Evolutionary conservation across 1,140 invertebrate genomes (phyloP), one percentile per base, ranked within the genome.

Genomic region (Orius insidiosus): DNA sequence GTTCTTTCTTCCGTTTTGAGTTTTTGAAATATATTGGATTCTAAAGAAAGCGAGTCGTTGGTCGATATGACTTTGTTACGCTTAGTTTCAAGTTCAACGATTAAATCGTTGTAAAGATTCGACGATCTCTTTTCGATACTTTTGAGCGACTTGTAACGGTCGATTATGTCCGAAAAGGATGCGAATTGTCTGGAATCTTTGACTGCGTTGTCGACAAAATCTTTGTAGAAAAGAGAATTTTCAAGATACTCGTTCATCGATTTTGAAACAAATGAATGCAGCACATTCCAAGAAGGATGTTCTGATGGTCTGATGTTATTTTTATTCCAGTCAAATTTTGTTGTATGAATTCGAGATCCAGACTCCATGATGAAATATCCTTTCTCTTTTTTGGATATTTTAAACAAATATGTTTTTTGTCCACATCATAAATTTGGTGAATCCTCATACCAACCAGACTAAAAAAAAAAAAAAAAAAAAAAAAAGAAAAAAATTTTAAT

Each of bases 301-400:
- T 43, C 30, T 31, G 19, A 11, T 43, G 24, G 10, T 30, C 31
- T 2, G 41, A 11, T 6, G 19, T 43, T 72, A 75, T 93, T 93
- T 69, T 99, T 99, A 1, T 93, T 92, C 95, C 95, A 99, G 61
- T 98, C 92, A 69, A 89, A 98, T 15, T 72, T 78, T 11, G 96
- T 98, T 42, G 77, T 80, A 62, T 99, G 95, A 52, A 98, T 80
- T 44, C 93, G 68, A 48, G 78, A 82, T 1, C 92, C 95, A 5
- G 93, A 98, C 70, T 99, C 96, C 3, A 99, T 62, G 3, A 99
- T 61, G 39, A 99, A 63, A 6, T 95, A 70, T 50, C 69, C 70
- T 67, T 98, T 98, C 56, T 88, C 81, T 7, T 70, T 74, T 49
- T 74, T 67, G 60, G 85, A 80, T 14, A 99, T 68, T 54, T 85